Evolutionary conservation across 1,140 invertebrate genomes (phyloP).

Genomic region (Lasioglossum albipes): DNA sequence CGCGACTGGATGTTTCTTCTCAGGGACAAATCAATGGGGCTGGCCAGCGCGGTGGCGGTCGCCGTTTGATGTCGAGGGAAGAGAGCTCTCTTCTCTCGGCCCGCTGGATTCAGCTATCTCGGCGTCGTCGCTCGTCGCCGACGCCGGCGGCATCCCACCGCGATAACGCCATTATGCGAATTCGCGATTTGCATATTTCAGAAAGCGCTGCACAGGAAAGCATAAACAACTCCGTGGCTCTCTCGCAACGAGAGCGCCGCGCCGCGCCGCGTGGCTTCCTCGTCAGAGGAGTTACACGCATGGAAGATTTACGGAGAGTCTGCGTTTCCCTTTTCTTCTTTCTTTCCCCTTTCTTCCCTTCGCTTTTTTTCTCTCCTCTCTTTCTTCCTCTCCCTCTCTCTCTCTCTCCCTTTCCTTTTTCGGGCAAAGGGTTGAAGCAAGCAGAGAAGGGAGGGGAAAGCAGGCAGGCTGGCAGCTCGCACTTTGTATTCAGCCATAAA

Average conservation of each 20-base stretch:
- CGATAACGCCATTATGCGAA: constrained; percentile 76
- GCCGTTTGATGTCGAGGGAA: constrained; percentile 55
- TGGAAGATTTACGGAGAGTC: constrained; percentile 70
- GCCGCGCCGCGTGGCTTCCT: constrained; percentile 59
- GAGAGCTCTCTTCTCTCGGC: constrained; percentile 41
- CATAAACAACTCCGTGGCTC: constrained; percentile 73
- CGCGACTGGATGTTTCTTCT: constrained; percentile 29
- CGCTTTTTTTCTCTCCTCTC: background rate
- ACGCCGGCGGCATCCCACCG: constrained; percentile 63
- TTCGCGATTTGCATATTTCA: constrained; percentile 77
- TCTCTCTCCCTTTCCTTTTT: constrained; percentile 11
- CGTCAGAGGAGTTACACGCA: constrained; percentile 73
- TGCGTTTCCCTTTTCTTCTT: constrained; percentile 40
- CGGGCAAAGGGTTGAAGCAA: background rate
- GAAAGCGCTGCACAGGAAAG: constrained; percentile 76
- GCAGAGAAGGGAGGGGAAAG: background rate
- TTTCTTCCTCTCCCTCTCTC: background rate
- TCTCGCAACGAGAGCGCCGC: constrained; percentile 58
- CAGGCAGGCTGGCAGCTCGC: background rate
- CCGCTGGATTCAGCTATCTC: constrained; percentile 60
- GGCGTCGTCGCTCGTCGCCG: constrained; percentile 50
- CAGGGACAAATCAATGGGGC: constrained; percentile 40
- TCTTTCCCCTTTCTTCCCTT: constrained; percentile 30
- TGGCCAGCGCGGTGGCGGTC: constrained; percentile 26
- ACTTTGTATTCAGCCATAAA: constrained; percentile 41